Percentiles rank a stretch among this genome's conserved stretches.
Conservation (phyloP, 2,113 vertebrate genomes). For the Heteronetta atricapilla region DNA sequence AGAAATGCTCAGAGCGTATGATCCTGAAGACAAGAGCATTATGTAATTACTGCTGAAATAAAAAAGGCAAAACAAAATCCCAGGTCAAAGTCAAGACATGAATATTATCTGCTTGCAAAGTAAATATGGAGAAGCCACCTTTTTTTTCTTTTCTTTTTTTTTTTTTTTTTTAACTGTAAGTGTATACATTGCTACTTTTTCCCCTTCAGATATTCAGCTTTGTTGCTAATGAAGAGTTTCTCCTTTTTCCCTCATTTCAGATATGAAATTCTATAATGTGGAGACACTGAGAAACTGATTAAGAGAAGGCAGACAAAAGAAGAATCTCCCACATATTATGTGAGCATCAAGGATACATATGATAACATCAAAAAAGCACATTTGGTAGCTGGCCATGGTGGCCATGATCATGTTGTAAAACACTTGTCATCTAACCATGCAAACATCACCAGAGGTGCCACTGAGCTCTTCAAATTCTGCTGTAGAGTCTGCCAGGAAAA, state of each 20-base stretch:
- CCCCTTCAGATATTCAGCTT: background rate
- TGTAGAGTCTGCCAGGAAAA: background rate
- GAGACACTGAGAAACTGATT: background rate
- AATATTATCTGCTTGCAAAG: background rate
- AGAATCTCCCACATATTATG: background rate
- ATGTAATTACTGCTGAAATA: background rate
- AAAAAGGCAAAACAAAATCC: background rate
- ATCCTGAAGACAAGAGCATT: background rate
- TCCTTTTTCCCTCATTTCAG: background rate
- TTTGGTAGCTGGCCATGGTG: rapidly evolving
- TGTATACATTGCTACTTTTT: background rate
- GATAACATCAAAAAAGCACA: background rate
- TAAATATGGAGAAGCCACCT: background rate
- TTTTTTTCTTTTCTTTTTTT: background rate
- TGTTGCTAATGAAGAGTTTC: background rate
- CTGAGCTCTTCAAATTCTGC: background rate
- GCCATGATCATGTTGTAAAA: rapidly evolving
- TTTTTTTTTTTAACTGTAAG: background rate
- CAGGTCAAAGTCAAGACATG: background rate
- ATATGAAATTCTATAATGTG: background rate
- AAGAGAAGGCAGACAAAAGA: background rate
- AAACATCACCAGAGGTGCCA: background rate
- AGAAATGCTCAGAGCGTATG: background rate
- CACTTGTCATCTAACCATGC: background rate
- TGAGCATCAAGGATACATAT: rapidly evolving